Evolutionary conservation across 2,888 invertebrate species (phyloP).

Genomic region (Pemphredon lugubris): DNA sequence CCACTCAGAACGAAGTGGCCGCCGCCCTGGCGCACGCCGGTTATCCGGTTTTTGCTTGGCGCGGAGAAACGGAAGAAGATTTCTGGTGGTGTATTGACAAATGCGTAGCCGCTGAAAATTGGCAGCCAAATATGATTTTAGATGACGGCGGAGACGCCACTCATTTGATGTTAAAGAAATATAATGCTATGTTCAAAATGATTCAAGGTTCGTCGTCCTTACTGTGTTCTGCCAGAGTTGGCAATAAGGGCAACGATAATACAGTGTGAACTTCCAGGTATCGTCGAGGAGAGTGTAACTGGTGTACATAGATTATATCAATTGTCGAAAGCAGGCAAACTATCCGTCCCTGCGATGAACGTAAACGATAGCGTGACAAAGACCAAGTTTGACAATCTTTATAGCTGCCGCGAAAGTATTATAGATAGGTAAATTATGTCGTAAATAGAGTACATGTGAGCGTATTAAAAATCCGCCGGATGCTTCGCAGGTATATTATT

Average conservation of each 20-base stretch:
- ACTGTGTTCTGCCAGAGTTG: not conserved
- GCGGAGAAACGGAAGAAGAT: conserved; percentile 98
- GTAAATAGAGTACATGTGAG: not conserved
- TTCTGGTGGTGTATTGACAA: conserved; percentile 99
- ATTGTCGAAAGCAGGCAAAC: conserved; percentile 95
- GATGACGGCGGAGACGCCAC: conserved; percentile 99
- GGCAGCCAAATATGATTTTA: conserved; percentile 99
- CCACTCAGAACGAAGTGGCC: conserved; percentile 99
- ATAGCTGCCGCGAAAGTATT: conserved; percentile 96
- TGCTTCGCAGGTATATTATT: no score
- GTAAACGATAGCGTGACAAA: conserved; percentile 99
- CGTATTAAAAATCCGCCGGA: no score
- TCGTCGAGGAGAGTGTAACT: conserved; percentile 98
- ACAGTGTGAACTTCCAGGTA: conserved; percentile 84
- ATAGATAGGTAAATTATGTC: conserved; percentile 86
- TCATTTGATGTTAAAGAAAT: conserved; percentile 97
- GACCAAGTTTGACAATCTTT: conserved; percentile 98
- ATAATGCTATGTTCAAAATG: conserved; percentile 95
- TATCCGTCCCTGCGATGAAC: conserved; percentile 98
- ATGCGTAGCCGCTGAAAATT: conserved; percentile 94
- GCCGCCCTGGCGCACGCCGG: conserved; percentile 96
- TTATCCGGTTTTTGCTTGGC: conserved; percentile 97
- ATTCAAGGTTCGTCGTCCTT: conserved; percentile 92
- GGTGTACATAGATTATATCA: conserved; percentile 99
- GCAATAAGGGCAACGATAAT: not conserved